Base-by-base conservation (phyloP, 2,888 invertebrate species). In the Plagiodera versicolora region DNA sequence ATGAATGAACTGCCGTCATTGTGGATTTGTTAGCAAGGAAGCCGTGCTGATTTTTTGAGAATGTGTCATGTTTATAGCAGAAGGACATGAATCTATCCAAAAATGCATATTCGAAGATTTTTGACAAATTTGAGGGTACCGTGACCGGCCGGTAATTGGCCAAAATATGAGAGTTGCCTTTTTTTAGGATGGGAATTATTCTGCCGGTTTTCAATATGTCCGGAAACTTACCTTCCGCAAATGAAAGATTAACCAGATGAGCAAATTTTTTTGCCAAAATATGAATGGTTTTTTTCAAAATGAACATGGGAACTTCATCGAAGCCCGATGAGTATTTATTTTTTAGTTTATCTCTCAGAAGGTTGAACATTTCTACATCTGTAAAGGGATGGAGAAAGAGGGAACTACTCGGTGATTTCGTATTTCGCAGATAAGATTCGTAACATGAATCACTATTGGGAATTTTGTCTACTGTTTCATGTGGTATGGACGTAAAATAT, bases 401-500 rank as follows among this genome's bases (percentile, higher is more conserved):
- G 10, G 39, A 51, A 30, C 19, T 30, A 17, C 17, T 16, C n/a
- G 24, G 24, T 49, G 28, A 16, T 50, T 32, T 32, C 11, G 28
- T 30, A 14, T 14, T 18, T 18, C 14, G 10, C 14, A 51, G n/a
- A 51, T 51, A 35, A 14, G 20, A 10, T n/a, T 14, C 14, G 20
- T 16, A 51, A 20, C 14, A 20, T 3, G 19, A 51, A 19, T 51
- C 24, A 18, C 39, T 19, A 0, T 18, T 14, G 18, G 18, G 35
- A 5, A 20, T 35, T n/a, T 11, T 51, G 20, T 18, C n/a, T 11
- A 51, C 39, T 14, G 20, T 51, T 2, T 51, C 32, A 19, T 39
- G 39, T 18, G 19, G 35, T 51, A 51, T 39, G 39, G 51, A 51
- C n/a, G 8, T 20, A n/a, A 51, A 35, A 1, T 51, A 51, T 18